These are phyloP conservation scores for Poeciliopsis paucimaculata DNA, from an alignment of 2,797 vertebrate genomes.

Conservation along the genomic window DNA sequence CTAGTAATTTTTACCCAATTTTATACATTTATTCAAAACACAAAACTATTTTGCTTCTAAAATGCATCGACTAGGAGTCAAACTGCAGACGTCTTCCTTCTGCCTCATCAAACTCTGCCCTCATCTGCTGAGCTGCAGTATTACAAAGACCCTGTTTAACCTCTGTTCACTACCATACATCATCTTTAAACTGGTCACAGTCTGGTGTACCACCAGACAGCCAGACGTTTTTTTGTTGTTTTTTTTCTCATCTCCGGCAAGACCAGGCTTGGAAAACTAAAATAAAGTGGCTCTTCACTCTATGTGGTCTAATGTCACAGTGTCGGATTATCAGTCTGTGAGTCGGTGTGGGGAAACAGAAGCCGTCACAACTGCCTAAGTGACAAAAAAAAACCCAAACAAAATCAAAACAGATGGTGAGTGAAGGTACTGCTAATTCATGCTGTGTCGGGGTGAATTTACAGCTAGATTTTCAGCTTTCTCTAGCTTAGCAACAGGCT, in stretches of 20 bases:
- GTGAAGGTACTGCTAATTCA: background rate
- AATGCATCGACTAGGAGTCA: background rate
- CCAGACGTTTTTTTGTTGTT: background rate
- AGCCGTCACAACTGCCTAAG: constrained; percentile 4
- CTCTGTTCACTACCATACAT: background rate
- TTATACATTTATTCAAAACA: background rate
- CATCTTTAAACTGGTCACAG: background rate
- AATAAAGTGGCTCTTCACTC: constrained; percentile 1
- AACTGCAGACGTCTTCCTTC: background rate
- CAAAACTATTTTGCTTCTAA: background rate
- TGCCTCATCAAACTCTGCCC: constrained; percentile 60
- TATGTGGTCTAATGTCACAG: constrained; percentile 4
- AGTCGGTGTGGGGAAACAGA: background rate
- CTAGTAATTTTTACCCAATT: background rate
- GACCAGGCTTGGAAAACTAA: background rate
- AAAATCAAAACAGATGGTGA: background rate
- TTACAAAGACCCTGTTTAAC: constrained; percentile 40
- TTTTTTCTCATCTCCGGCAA: constrained; percentile 8
- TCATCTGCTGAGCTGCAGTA: constrained; percentile 64
- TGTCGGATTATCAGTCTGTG: constrained; percentile 4
- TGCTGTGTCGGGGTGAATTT: constrained; percentile 1
- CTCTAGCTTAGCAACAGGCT: background rate
- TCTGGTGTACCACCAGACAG: background rate
- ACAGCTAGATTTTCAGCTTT: background rate
- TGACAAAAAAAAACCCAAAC: background rate